Base-by-base conservation (phyloP, 1,140 invertebrate species). In the Drosophila chauvacae region DNA sequence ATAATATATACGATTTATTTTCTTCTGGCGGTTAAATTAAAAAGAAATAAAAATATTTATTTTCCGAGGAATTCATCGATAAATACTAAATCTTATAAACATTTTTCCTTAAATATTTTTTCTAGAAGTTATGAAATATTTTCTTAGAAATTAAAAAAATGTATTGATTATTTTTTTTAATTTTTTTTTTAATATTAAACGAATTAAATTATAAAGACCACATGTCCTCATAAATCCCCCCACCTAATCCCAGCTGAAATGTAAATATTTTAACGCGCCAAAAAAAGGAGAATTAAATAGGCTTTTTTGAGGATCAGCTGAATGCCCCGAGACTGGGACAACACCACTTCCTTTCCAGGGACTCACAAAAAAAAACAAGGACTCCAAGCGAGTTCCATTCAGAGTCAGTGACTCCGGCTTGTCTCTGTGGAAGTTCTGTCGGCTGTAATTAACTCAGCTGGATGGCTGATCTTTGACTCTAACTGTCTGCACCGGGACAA, bases 361-460 rank as follows among this genome's bases (percentile, higher is more conserved):
- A 10, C 51, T 47, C 20, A 23, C 23, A 9, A 10, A 33, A 33
- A 51, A 33, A 35, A 50, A 69, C 1, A 47, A 39, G 56, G 39
- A 68, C 48, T 77, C 62, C 53, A 76, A 50, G 45, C 44, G 56
- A 80, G 53, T 75, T 63, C 41, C 57, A 69, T 64, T 60, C 59
- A 73, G 74, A 81, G 60, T 65, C 51, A 78, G 48, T 79, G 76
- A 66, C 71, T 74, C 51, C 35, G 63, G 55, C 45, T 51, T 77
- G 61, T 66, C 57, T 81, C 75, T 68, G 62, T 79, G 58, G 57
- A 60, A 66, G 50, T 66, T 51, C 77, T 90, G 85, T 84, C 86
- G 81, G 66, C 81, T 90, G 77, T 90, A 90, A 90, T 90, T 90
- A 90, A 90, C 85, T 90, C 85, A 86, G 85, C 85, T 90, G 85